phyloP scores from a whole-genome alignment of 1,140 invertebrate genomes.

The Tetragnatha versicolor region DNA sequence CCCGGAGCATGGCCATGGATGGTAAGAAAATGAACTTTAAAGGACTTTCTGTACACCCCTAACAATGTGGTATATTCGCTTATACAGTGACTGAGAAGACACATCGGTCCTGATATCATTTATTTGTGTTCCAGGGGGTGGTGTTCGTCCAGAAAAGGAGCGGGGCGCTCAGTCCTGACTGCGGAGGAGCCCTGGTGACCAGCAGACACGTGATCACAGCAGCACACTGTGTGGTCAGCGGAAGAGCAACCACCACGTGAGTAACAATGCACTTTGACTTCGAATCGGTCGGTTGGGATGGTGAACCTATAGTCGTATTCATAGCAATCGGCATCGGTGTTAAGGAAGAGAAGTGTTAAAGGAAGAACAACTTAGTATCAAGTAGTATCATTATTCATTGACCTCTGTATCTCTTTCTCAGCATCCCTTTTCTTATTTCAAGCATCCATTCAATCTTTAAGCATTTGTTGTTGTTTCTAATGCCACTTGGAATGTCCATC shows the following conservation, averaged over 20 bases:
- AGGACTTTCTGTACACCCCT: neutral
- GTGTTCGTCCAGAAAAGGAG: conserved; percentile 85
- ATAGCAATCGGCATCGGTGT: too few relatives aligned
- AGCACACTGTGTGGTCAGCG: conserved; percentile 84
- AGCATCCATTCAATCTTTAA: neutral
- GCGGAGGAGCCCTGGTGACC: conserved; percentile 91
- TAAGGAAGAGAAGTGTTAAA: too few relatives aligned
- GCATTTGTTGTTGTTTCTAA: too few relatives aligned
- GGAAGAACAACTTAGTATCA: too few relatives aligned
- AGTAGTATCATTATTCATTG: too few relatives aligned
- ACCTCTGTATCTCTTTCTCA: neutral
- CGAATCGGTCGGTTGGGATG: neutral
- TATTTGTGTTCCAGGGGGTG: conserved; percentile 68
- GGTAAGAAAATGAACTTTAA: neutral
- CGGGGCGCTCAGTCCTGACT: conserved; percentile 70
- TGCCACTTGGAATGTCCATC: too few relatives aligned
- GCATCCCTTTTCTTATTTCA: neutral
- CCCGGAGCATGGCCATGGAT: conserved; percentile 58
- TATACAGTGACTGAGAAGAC: neutral
- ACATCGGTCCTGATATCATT: neutral
- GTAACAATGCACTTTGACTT: neutral
- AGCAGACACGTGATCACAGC: conserved; percentile 92
- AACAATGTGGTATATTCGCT: neutral
- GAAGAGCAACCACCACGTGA: conserved; percentile 23
- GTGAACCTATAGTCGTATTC: too few relatives aligned